Percentiles rank a stretch among this genome's conserved stretches.
These are phyloP conservation scores for Nemoura dubitans DNA, from an alignment of 2,888 invertebrate genomes.

Conservation along the genomic window DNA sequence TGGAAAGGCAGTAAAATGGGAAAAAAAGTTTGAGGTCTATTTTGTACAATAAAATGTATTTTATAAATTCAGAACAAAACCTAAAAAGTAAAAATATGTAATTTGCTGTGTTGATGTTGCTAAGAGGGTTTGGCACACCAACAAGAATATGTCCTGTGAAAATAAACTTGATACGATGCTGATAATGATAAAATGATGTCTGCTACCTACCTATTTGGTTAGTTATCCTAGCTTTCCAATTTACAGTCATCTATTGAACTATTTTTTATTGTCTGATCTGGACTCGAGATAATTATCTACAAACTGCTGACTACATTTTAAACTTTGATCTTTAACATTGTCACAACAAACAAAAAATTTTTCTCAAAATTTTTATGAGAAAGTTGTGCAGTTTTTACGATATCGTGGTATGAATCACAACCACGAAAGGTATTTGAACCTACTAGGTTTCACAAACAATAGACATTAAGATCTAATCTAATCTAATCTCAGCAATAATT, in stretches of 20 bases:
- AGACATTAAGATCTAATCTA: background rate
- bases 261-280: conserved; percentile 3
- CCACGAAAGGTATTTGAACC: background rate
- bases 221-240: background rate
- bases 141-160: background rate
- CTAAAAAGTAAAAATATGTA: background rate
- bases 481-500: background rate
- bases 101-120: background rate
- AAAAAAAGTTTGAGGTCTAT: background rate
- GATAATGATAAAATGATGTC: background rate
- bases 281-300: background rate
- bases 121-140: background rate
- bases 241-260: background rate
- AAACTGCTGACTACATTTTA: background rate
- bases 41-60: background rate
- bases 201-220: too few species aligned
- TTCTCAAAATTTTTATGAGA: background rate
- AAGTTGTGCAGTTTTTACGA: background rate
- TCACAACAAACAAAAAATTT: background rate
- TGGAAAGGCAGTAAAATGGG: background rate
- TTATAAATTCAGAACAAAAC: background rate
- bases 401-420: background rate
- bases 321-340: background rate
- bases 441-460: background rate
- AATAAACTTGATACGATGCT: background rate